These are phyloP conservation scores for Phoebastria nigripes DNA, from an alignment of 2,797 vertebrate species.

Conservation along the genomic window DNA sequence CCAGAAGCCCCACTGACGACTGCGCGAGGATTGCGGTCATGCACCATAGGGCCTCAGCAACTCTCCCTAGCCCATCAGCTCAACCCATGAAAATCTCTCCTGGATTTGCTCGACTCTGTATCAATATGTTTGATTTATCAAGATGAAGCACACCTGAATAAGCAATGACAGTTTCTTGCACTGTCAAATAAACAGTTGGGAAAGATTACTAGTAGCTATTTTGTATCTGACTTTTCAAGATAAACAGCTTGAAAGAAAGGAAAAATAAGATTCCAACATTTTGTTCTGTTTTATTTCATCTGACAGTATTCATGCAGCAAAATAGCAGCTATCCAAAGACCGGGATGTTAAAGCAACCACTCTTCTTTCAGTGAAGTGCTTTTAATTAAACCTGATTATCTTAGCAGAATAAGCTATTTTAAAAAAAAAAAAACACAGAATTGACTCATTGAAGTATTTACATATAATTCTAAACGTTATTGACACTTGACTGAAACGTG, in stretches of 20 bases:
- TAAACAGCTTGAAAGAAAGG: not conserved
- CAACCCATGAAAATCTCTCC: not conserved
- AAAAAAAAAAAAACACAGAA: not conserved
- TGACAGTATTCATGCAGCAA: not conserved
- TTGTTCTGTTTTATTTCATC: not conserved
- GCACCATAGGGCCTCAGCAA: not conserved
- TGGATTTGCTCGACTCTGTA: not conserved
- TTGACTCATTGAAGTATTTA: not conserved
- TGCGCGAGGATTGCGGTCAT: accelerated
- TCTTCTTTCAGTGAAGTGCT: not conserved
- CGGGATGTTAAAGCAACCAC: not conserved
- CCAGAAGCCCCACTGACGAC: not conserved
- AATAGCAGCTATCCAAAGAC: not conserved
- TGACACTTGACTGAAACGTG: not conserved
- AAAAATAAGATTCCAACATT: not conserved
- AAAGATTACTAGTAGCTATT: not conserved
- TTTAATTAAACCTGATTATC: not conserved
- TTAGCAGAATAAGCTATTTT: not conserved
- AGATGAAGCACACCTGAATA: not conserved
- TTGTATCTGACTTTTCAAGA: not conserved
- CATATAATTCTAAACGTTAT: not conserved
- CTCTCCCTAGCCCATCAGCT: no score
- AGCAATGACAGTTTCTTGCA: not conserved
- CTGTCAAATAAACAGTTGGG: not conserved
- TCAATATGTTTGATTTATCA: not conserved